phyloP scores from a whole-genome alignment of 2,888 invertebrate species.

The Watsonalla binaria region DNA sequence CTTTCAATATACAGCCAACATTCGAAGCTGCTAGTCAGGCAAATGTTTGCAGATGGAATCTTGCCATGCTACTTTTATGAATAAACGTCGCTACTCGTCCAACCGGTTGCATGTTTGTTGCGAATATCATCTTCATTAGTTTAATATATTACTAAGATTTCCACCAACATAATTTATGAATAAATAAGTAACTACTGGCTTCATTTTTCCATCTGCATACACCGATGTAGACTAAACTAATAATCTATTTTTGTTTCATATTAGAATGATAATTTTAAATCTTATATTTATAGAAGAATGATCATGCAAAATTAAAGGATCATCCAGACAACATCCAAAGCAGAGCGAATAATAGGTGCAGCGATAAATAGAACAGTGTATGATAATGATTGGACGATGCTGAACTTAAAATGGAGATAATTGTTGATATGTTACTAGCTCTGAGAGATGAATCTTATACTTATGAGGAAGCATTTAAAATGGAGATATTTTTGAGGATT shows the following conservation, averaged over 20 bases:
- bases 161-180: neutral
- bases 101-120: neutral
- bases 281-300: conserved; percentile 17
- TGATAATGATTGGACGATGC: too few relatives aligned
- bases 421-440: too few relatives aligned
- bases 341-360: conserved; percentile 42
- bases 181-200: neutral
- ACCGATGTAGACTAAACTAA: conserved; percentile 4
- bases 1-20: conserved; percentile 67
- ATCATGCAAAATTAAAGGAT: conserved; percentile 38
- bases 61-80: neutral
- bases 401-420: too few relatives aligned
- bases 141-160: too few relatives aligned
- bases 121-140: neutral
- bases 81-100: neutral
- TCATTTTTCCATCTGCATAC: conserved; percentile 22
- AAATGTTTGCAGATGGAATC: conserved; percentile 32
- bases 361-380: neutral
- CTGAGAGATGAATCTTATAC: too few relatives aligned
- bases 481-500: too few relatives aligned
- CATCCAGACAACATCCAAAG: conserved; percentile 54
- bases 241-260: neutral
- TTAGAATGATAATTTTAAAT: conserved; percentile 5
- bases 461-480: too few relatives aligned
- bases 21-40: conserved; percentile 64